These are phyloP conservation scores for Syrrhaptes paradoxus DNA, from an alignment of 2,113 vertebrate genomes.

Conservation along the genomic window DNA sequence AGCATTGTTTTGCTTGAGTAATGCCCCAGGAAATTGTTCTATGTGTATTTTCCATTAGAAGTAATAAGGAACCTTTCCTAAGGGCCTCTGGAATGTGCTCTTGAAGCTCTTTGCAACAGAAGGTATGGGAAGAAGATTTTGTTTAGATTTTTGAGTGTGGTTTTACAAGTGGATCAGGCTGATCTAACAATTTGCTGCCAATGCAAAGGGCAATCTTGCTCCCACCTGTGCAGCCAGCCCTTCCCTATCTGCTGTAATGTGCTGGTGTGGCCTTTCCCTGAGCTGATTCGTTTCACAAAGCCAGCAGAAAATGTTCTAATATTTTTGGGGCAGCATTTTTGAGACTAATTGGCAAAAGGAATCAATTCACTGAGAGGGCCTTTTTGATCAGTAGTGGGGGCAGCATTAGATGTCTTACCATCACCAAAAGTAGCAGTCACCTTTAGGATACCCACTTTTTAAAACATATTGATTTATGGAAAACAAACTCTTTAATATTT, in stretches of 20 bases:
- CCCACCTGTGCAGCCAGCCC: neutral
- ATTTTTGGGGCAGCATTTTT: neutral
- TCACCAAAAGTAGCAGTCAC: neutral
- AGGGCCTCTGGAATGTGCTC: neutral
- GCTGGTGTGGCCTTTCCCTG: neutral
- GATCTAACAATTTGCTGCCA: neutral
- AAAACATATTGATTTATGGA: slow-evolving; percentile 15
- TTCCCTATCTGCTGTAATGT: neutral
- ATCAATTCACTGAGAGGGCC: neutral
- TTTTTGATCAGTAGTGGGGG: neutral
- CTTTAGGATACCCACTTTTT: neutral
- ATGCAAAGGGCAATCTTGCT: neutral
- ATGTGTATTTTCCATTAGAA: neutral
- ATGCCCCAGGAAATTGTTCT: slow-evolving; percentile 29
- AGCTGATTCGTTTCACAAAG: neutral
- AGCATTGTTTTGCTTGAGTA: slow-evolving; percentile 28
- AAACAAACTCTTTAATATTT: slow-evolving; percentile 35
- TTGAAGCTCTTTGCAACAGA: neutral
- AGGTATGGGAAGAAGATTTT: neutral
- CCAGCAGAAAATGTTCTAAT: neutral
- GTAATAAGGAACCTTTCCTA: neutral
- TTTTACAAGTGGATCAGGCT: neutral
- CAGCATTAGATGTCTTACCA: neutral
- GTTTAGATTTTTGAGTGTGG: neutral
- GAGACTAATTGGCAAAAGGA: neutral